Evolutionary conservation across 1,140 invertebrate species (phyloP), one percentile per base, ranked within the genome.

Genomic region (Thalassaphorura encarpata): DNA sequence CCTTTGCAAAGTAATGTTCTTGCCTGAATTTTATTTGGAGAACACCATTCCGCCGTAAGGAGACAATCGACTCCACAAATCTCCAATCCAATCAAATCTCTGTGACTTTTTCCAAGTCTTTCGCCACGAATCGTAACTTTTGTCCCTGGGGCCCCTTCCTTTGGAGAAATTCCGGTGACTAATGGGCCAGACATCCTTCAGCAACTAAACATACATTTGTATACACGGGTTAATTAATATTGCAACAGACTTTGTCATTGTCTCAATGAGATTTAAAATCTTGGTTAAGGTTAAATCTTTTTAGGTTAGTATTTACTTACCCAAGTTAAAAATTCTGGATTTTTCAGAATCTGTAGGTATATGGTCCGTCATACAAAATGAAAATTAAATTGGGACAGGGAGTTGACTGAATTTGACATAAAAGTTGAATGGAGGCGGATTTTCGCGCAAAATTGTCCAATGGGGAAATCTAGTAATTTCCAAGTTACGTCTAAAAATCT

Each of bases 41-140:
- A 94, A 69, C 95, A 93, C 96, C 96, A 99, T 79, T 98, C 94
- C 0, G 91, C 90, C 39, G 92, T 91, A 43, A 97, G 72, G 2
- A 94, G 69, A 69, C 94, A 97, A 67, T 99, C 93, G 65, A 87
- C 87, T 0, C 88, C 92, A 76, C 95, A 97, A 66, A 99, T 98
- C 64, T 83, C 84, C 0, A 99, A 70, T 59, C 89, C 86, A 66
- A 90, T 82, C 31, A 98, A 71, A 78, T 98, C 95, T 45, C 80
- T 82, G 3, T 81, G 80, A 67, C 81, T 84, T 40, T 71, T 80
- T 18, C 96, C 96, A 19, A 99, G 76, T 76, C 95, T 87, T 77
- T 99, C 95, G 58, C 96, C 96, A 63, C 96, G 78, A 62, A 99
- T 89, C 4, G 85, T 97, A 0, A 99, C 85, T 67, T 88, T 82